Base-by-base conservation (phyloP, 2,113 vertebrate genomes). In the Ageneiosus marmoratus region DNA sequence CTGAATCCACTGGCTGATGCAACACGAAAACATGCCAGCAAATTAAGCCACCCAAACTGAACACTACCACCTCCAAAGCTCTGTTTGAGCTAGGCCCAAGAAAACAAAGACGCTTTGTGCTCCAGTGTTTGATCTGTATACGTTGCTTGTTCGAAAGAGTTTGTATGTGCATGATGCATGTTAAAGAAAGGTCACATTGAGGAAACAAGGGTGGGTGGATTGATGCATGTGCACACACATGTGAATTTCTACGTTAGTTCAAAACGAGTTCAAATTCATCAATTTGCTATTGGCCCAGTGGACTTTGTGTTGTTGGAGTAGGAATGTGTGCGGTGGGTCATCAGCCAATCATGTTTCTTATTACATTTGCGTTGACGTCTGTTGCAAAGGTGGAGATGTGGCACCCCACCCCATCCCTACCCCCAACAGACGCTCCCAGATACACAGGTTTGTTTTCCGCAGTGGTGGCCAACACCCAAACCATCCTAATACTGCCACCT, bases 401-500 rank as follows among this genome's bases (percentile, higher is more conserved):
- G 44, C 81, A 65, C 9, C 44, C 67, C 50, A 16, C 62, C 48
- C 51, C 20, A 27, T 62, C 50, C 44, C 72, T 62, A 22, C 56
- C 80, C 29, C 65, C 63, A 37, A 50, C 29, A 63, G 32, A 79
- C 2, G 34, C 75, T 24, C 79, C n/a, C 58, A 85, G 76, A 75
- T 62, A 65, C 62, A 78, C 63, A 81, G 48, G 37, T 70, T 62
- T 0, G 29, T 67, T 84, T 84, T 86, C 82, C 80, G 60, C 84
- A 58, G 74, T 70, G 67, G 51, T 60, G 37, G 53, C 72, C 73
- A 81, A 83, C 41, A 83, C 56, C 80, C 83, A 85, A 83, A 73
- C 83, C 62, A 85, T 86, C 83, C 70, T 80, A 67, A 84, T 75
- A 84, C 88, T 89, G 85, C 88, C 89, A 88, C 86, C 83, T 65